These are phyloP conservation scores for Glomeris maerens DNA, from an alignment of 1,140 invertebrate genomes.

Conservation along the genomic window DNA sequence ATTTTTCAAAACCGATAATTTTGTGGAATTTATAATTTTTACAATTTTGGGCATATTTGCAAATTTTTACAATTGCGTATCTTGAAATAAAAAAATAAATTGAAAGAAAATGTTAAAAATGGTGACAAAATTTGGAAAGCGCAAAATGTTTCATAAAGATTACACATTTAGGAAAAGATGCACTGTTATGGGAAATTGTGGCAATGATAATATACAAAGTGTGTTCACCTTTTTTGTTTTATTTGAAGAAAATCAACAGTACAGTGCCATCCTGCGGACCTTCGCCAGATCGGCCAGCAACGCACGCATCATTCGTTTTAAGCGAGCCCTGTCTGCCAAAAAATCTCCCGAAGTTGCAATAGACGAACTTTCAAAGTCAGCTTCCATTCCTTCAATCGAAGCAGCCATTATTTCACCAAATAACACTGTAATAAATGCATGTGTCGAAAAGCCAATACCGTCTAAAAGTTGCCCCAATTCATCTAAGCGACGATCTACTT, in stretches of 20 bases:
- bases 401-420: neutral
- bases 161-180: too few species aligned
- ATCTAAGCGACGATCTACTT: constrained; percentile 52
- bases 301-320: neutral
- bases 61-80: too few species aligned
- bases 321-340: neutral
- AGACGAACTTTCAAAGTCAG: neutral
- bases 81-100: too few species aligned
- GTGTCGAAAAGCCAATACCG: constrained; percentile 31
- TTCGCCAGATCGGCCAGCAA: neutral
- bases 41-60: too few species aligned
- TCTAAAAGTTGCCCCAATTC: constrained; percentile 60
- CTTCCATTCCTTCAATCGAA: constrained; percentile 2
- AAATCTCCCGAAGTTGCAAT: neutral
- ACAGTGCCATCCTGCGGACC: neutral
- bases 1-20: too few species aligned
- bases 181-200: neutral
- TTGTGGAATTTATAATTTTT: too few species aligned
- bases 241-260: neutral
- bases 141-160: too few species aligned
- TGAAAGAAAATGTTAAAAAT: too few species aligned
- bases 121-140: too few species aligned
- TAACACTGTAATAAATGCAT: neutral
- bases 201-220: neutral
- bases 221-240: neutral